Evolutionary conservation across 2,888 invertebrate species (phyloP).

Genomic region (Choreutis nemorana): DNA sequence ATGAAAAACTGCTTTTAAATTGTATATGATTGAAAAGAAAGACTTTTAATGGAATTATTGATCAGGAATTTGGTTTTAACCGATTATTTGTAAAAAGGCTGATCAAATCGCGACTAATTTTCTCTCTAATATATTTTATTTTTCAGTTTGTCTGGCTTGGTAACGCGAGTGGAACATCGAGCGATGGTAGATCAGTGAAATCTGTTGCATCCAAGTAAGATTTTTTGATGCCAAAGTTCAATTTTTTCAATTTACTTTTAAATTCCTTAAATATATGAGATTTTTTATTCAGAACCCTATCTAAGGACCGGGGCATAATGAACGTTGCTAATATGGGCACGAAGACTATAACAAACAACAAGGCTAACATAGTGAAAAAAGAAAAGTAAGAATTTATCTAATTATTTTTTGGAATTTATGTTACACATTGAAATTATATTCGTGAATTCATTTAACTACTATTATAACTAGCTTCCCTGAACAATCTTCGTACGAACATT

Average conservation of each 20-base stretch:
- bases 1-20: no score
- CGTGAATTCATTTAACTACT: no score
- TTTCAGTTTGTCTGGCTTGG: slow-evolving; percentile 49
- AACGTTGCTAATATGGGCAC: slow-evolving; percentile 24
- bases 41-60: no score
- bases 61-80: no score
- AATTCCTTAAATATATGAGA: slow-evolving; percentile 2
- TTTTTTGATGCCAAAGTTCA: background rate
- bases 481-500: no score
- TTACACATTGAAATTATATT: no score
- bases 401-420: no score
- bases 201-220: slow-evolving; percentile 34
- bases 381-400: slow-evolving; percentile 39
- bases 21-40: no score
- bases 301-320: slow-evolving; percentile 31
- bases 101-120: no score
- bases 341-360: slow-evolving; percentile 28
- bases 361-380: slow-evolving; percentile 31
- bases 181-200: slow-evolving; percentile 34
- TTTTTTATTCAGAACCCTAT: no score
- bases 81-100: no score
- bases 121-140: slow-evolving; percentile 1
- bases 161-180: slow-evolving; percentile 28
- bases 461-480: no score
- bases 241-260: slow-evolving; percentile 1